Evolutionary conservation across 2,113 vertebrate species (phyloP).

Genomic region (Antigone vipio): DNA sequence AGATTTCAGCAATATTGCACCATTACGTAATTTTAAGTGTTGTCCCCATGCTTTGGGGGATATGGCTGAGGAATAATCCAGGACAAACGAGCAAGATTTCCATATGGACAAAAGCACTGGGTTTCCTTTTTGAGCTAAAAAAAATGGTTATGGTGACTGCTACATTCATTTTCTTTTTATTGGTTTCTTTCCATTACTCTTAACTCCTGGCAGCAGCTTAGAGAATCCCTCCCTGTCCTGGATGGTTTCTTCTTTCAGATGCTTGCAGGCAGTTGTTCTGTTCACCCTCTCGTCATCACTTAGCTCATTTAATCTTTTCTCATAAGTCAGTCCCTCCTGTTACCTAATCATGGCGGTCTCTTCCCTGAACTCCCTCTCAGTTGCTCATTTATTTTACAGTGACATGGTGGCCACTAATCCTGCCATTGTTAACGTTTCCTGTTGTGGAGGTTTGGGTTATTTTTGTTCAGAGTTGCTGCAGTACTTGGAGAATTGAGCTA

Average conservation of each 20-base stretch:
- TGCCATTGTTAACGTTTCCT: slow-evolving; percentile 62
- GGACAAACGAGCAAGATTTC: neutral
- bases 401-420: slow-evolving; percentile 9
- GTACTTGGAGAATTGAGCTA: neutral
- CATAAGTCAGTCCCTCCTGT: neutral
- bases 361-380: slow-evolving; percentile 6
- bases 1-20: neutral
- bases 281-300: neutral
- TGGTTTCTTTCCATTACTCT: slow-evolving; percentile 56
- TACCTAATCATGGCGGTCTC: neutral
- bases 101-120: neutral
- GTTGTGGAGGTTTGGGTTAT: slow-evolving; percentile 45
- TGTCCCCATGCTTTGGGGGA: neutral
- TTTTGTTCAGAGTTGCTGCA: slow-evolving; percentile 39
- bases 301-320: slow-evolving; percentile 40
- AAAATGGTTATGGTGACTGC: neutral
- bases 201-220: slow-evolving; percentile 39
- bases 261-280: neutral
- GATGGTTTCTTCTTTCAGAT: slow-evolving; percentile 8
- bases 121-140: neutral
- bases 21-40: neutral
- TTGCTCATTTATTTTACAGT: neutral
- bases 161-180: neutral
- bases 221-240: slow-evolving; percentile 44
- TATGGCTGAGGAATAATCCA: neutral